Conservation (phyloP, 2,797 vertebrate genomes). For the Myripristis jacobus region DNA sequence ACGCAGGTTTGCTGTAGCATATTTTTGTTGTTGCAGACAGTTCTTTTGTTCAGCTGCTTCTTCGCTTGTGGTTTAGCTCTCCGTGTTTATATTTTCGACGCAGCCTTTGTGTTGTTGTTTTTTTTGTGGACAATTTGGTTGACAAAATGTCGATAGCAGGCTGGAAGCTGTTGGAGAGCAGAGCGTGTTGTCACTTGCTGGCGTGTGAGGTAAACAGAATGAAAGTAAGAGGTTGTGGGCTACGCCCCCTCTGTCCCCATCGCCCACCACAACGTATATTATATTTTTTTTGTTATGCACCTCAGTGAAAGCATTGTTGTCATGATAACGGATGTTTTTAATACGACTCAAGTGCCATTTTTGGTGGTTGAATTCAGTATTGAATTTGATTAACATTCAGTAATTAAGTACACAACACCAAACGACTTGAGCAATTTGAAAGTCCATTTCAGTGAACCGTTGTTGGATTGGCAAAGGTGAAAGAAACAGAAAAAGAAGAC, state of each 20-base stretch:
- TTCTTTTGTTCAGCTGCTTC: constrained; percentile 13
- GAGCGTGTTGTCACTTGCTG: background rate
- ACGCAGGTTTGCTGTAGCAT: constrained; percentile 39
- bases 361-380: too few relatives aligned
- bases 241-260: constrained; percentile 43
- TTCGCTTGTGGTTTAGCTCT: background rate
- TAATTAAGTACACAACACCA: too few relatives aligned
- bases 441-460: too few relatives aligned
- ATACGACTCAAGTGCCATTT: too few relatives aligned
- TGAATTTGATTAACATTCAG: too few relatives aligned
- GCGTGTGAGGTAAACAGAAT: constrained; percentile 57
- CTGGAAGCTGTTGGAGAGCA: background rate
- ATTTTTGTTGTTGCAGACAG: constrained; percentile 27
- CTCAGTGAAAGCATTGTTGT: background rate
- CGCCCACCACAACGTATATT: constrained; percentile 7
- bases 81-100: too few relatives aligned
- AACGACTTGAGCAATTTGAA: too few relatives aligned
- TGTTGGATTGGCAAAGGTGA: too few relatives aligned
- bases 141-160: background rate
- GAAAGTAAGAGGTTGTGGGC: constrained; percentile 29
- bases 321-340: too few relatives aligned
- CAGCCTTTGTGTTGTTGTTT: background rate
- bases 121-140: background rate
- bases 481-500: too few relatives aligned
- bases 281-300: constrained; percentile 8